These are phyloP conservation scores for Agrotis ipsilon DNA, from an alignment of 2,888 invertebrate species.

Conservation along the genomic window DNA sequence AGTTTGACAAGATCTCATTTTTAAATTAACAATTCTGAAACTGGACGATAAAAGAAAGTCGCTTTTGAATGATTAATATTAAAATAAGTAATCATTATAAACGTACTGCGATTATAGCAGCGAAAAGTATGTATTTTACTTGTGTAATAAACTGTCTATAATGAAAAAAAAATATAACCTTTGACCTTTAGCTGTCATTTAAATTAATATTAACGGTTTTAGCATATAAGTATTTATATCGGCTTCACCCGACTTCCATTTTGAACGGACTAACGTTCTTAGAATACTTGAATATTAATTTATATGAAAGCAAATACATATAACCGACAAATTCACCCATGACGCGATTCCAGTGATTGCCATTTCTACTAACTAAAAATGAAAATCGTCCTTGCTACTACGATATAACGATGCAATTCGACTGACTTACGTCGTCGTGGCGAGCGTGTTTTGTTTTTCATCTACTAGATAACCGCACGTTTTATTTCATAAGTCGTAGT, in stretches of 20 bases:
- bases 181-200: background rate
- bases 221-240: conserved; percentile 46
- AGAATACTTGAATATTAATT: conserved; percentile 25
- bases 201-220: conserved; percentile 29
- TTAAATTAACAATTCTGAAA: background rate
- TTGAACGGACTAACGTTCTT: conserved; percentile 24
- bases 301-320: background rate
- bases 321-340: no score
- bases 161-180: background rate
- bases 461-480: no score
- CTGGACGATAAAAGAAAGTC: conserved; percentile 6
- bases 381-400: no score
- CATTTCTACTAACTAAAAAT: no score
- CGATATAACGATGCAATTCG: no score
- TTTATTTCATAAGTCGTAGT: no score
- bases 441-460: no score
- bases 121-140: background rate
- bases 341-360: no score
- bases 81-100: background rate
- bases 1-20: background rate
- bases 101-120: conserved; percentile 7
- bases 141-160: background rate
- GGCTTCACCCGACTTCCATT: conserved; percentile 10
- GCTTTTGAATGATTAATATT: conserved; percentile 11
- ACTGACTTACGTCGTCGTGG: no score